phyloP scores from a whole-genome alignment of 2,888 invertebrate species.

The Antheraea assamensis region DNA sequence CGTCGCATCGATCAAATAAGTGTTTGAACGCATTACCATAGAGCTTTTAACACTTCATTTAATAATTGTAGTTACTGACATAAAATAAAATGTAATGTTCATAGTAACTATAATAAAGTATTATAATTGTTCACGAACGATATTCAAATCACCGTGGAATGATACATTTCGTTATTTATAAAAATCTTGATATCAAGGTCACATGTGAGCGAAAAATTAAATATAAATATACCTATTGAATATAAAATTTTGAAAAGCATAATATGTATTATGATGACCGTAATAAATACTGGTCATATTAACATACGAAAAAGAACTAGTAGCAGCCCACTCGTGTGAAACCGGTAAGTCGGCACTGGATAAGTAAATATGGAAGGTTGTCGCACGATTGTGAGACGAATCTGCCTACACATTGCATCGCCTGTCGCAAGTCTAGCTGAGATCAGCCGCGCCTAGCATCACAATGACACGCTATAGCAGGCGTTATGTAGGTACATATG shows the following conservation, averaged over 20 bases:
- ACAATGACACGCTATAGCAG: constrained; percentile 22
- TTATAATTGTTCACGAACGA: not conserved
- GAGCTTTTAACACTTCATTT: not conserved
- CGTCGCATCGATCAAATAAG: no score
- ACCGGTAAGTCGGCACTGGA: constrained; percentile 74
- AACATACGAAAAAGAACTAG: constrained; percentile 66
- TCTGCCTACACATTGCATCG: constrained; percentile 67
- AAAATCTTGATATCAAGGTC: constrained; percentile 23
- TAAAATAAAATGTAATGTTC: not conserved
- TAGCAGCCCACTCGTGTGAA: constrained; percentile 72
- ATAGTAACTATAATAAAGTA: no score
- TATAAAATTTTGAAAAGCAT: constrained; percentile 39
- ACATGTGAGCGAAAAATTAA: not conserved
- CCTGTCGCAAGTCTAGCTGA: constrained; percentile 25
- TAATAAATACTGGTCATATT: constrained; percentile 59
- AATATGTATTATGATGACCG: constrained; percentile 40
- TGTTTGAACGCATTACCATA: not conserved
- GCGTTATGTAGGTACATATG: constrained; percentile 27
- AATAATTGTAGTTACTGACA: not conserved
- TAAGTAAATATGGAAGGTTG: constrained; percentile 80
- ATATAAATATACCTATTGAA: constrained; percentile 15
- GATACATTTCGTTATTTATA: constrained; percentile 4
- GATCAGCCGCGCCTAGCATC: constrained; percentile 19
- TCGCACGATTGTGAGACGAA: constrained; percentile 65
- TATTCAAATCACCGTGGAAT: not conserved